Evolutionary conservation across 2,797 vertebrate genomes (phyloP).

Genomic region (Argya squamiceps): DNA sequence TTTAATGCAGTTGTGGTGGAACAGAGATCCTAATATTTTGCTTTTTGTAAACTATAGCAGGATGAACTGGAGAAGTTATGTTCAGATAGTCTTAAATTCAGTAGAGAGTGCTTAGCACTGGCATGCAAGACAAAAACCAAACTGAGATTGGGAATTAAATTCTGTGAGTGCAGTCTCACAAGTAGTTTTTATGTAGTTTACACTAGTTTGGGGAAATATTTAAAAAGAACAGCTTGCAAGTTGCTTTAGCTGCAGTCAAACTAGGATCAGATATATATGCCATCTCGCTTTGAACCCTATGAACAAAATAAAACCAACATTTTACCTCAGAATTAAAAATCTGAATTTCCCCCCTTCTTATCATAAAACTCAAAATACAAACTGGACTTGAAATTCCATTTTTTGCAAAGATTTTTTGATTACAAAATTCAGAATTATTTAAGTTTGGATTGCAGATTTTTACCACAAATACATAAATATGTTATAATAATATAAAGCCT

Average conservation of each 20-base stretch:
- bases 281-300: background rate
- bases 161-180: background rate
- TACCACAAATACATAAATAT: background rate
- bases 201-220: background rate
- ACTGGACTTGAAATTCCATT: background rate
- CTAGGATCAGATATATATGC: background rate
- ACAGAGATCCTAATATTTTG: background rate
- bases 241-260: background rate
- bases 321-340: background rate
- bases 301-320: background rate
- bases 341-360: background rate
- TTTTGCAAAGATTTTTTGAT: background rate
- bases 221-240: background rate
- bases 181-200: background rate
- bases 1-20: background rate
- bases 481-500: background rate
- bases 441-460: background rate
- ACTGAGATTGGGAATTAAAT: background rate
- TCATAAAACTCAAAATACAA: background rate
- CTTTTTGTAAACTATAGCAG: background rate
- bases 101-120: background rate
- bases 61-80: background rate
- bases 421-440: background rate
- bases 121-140: background rate
- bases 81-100: background rate